Evolutionary conservation across 2,113 vertebrate species (phyloP).

Genomic region (Hippopotamus amphibius): DNA sequence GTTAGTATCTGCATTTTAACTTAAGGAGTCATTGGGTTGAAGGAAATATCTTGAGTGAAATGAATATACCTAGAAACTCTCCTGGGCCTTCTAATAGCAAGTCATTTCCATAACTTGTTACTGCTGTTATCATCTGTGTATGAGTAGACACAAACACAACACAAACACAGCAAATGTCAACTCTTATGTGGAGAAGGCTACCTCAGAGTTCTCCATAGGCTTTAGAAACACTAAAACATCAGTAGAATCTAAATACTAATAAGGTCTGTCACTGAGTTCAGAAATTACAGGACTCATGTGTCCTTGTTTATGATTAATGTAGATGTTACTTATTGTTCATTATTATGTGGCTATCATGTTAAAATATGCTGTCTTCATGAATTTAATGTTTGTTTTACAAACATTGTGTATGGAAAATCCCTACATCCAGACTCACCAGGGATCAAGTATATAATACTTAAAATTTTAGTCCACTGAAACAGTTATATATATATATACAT

Average conservation of each 20-base stretch:
- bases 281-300: not conserved
- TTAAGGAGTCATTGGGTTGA: not conserved
- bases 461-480: not conserved
- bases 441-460: not conserved
- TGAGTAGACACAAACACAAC: not conserved
- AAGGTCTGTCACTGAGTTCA: not conserved
- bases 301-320: not conserved
- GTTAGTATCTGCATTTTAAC: not conserved
- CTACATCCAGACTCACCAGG: not conserved
- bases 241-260: not conserved
- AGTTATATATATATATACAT: not conserved
- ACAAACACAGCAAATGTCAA: not conserved
- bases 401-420: not conserved
- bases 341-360: not conserved
- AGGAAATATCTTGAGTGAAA: not conserved
- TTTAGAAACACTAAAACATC: not conserved
- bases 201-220: not conserved
- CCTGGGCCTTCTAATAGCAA: not conserved
- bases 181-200: not conserved
- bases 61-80: not conserved
- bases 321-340: not conserved
- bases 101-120: not conserved
- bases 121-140: not conserved
- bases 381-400: not conserved
- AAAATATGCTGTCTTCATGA: not conserved